These are phyloP conservation scores for Heteromyza rotundicornis DNA, from an alignment of 2,888 invertebrate genomes.

Conservation along the genomic window DNA sequence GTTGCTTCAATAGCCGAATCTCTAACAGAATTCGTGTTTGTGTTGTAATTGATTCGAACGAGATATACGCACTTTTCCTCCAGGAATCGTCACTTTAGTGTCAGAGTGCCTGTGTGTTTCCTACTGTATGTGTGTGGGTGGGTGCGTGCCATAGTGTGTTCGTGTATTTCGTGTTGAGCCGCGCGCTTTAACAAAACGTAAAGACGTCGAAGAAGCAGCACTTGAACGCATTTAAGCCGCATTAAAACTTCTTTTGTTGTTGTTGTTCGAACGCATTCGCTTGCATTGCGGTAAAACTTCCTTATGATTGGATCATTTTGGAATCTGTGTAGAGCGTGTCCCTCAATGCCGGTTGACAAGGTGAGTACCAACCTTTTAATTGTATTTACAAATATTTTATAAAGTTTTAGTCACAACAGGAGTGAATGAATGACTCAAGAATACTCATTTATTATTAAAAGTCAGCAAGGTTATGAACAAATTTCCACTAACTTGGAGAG, in stretches of 20 bases:
- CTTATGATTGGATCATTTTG: conserved; percentile 97
- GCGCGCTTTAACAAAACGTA: too few species aligned
- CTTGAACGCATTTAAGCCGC: background rate
- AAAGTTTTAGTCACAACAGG: too few species aligned
- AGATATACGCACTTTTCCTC: conserved; percentile 6
- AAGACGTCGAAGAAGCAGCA: background rate
- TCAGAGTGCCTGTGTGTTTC: background rate
- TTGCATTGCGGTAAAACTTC: too few species aligned
- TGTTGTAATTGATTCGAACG: conserved; percentile 4
- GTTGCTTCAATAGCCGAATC: conserved; percentile 13
- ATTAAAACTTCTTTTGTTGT: background rate
- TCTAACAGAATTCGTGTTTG: background rate
- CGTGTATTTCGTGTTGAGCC: too few species aligned
- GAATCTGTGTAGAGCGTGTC: conserved; percentile 96
- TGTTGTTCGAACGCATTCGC: conserved; percentile 35
- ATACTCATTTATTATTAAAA: too few species aligned
- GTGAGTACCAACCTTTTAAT: too few species aligned
- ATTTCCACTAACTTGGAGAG: too few species aligned
- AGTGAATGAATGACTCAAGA: too few species aligned
- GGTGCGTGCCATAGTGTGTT: too few species aligned
- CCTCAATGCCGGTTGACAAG: conserved; percentile 96
- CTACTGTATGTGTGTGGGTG: background rate
- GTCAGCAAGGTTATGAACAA: too few species aligned
- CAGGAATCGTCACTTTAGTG: background rate
- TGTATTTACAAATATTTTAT: too few species aligned